Evolutionary conservation across 2,113 vertebrate genomes (phyloP), one percentile per base, ranked within the genome.

Genomic region (Oncorhynchus gorbuscha): DNA sequence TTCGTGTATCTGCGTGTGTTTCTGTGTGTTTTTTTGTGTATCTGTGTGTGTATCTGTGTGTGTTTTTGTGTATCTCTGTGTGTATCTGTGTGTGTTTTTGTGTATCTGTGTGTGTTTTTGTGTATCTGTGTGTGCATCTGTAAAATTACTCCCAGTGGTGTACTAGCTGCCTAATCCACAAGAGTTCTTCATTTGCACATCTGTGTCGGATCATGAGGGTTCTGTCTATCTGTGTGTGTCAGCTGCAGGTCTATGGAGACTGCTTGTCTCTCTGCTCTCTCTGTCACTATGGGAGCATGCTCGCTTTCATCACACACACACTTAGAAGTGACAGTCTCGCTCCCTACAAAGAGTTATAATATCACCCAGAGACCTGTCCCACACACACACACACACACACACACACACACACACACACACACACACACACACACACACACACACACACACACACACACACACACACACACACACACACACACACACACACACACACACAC

Each of bases 321-420:
- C 89, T 90, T 89, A 91, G 89, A 90, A 92, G 90, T 92, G 91
- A 92, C 91, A 92, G 90, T 92, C 87, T 82, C 84, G 85, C 48
- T 22, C 84, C 85, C 88, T 88, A 91, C 90, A 92, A 91, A 92
- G 89, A 85, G 90, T 91, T 86, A 80, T 81, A 86, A 84, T 88
- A 89, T 90, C 84, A 86, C 86, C 91, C 87, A 87, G 91, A 90
- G 91, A 92, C 91, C 81, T 90, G 86, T 83, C 26, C n/a, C 32
- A 32, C 35, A 32, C 30, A 32, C 5, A 32, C 30, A 32, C 4
- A 35, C 67, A 64, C 26, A 73, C 64, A 28, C 48, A 72, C 71
- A 71, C 58, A 77, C 76, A 81, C 86, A 84, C 83, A 84, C 75
- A 82, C 84, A 74, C 32, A 67, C 62, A 75, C 35, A 32, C 32